Conservation (phyloP, 2,797 vertebrate genomes). For the Macrochelys suwanniensis region DNA sequence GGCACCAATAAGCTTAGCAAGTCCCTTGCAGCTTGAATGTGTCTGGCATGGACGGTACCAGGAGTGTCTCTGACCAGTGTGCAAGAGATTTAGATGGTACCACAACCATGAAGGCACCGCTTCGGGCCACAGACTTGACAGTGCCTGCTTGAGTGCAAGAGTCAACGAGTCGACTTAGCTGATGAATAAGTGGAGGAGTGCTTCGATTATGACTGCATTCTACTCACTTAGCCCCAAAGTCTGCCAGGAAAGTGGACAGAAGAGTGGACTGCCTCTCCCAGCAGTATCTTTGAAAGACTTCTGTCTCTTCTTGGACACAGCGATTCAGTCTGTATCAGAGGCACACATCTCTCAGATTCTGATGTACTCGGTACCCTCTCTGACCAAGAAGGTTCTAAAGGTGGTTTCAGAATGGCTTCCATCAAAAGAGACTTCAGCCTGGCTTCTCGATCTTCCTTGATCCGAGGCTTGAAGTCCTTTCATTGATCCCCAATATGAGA, state of each 20-base stretch:
- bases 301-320: neutral
- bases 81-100: neutral
- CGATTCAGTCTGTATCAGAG: neutral
- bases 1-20: neutral
- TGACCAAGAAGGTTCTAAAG: neutral
- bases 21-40: neutral
- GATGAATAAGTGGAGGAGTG: neutral
- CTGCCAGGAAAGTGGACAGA: too few species aligned
- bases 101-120: neutral
- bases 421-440: neutral
- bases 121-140: neutral
- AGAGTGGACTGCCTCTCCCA: neutral
- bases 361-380: neutral
- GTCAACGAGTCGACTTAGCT: neutral
- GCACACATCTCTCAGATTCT: neutral
- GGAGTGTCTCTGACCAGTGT: neutral
- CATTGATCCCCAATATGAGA: neutral
- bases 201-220: neutral
- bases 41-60: neutral
- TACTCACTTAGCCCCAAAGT: neutral
- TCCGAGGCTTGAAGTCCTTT: neutral
- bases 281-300: neutral
- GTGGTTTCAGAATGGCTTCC: neutral
- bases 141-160: neutral
- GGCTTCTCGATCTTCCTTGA: neutral